These are phyloP conservation scores for Salvelinus fontinalis DNA, from an alignment of 2,113 vertebrate genomes.

Conservation along the genomic window DNA sequence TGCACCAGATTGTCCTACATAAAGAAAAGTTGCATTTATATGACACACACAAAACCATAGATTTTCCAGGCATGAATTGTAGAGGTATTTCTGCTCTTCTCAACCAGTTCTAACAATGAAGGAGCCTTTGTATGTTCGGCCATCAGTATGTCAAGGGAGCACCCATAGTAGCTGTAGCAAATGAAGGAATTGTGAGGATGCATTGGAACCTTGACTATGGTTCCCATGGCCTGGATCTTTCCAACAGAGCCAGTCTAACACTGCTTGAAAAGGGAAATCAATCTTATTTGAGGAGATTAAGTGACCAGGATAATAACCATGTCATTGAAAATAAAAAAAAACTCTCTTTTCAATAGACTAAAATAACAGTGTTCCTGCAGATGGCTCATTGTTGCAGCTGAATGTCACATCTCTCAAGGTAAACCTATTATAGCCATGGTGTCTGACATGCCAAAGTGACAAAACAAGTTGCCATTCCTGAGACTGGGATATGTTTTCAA, in stretches of 20 bases:
- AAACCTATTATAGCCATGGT: conserved; percentile 46
- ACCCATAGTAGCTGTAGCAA: conserved; percentile 60
- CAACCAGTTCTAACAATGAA: conserved; percentile 61
- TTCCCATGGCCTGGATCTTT: conserved; percentile 66
- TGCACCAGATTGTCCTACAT: not conserved
- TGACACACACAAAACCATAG: conserved; percentile 24
- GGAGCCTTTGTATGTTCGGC: conserved; percentile 57
- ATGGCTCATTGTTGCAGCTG: conserved; percentile 58
- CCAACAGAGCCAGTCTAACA: conserved; percentile 59
- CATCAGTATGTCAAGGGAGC: conserved; percentile 64
- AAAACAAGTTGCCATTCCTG: conserved; percentile 36
- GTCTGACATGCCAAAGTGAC: conserved; percentile 46
- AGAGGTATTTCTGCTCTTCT: conserved; percentile 38
- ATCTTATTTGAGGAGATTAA: conserved; percentile 76
- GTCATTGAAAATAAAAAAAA: conserved; percentile 58
- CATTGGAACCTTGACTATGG: conserved; percentile 51
- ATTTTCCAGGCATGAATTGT: conserved; percentile 43
- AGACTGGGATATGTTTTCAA: conserved; percentile 4
- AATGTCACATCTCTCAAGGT: conserved; percentile 57
- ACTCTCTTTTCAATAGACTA: conserved; percentile 51
- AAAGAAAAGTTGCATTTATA: conserved; percentile 23
- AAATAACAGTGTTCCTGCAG: conserved; percentile 60
- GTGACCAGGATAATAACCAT: conserved; percentile 73
- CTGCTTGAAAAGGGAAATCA: conserved; percentile 70
- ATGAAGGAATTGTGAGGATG: conserved; percentile 63